These are phyloP conservation scores for Protonibea diacanthus DNA, from an alignment of 2,797 vertebrate genomes.

Conservation along the genomic window DNA sequence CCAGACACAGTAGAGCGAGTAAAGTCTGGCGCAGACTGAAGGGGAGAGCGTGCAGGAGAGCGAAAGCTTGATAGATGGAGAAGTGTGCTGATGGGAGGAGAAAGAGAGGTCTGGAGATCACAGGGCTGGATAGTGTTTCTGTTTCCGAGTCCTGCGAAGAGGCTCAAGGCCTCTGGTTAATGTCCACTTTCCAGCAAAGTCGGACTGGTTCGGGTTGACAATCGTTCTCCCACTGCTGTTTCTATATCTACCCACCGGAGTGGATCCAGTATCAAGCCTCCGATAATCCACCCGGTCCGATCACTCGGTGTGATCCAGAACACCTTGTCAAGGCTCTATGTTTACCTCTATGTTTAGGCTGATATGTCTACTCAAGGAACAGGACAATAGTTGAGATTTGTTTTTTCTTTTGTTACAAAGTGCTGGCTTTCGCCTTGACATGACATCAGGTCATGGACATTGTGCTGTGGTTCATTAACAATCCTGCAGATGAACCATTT, in stretches of 20 bases:
- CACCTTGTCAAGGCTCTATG: conserved; percentile 62
- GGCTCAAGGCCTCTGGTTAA: conserved; percentile 74
- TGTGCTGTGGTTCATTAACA: conserved; percentile 31
- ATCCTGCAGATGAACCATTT: conserved; percentile 39
- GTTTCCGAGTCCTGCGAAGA: conserved; percentile 52
- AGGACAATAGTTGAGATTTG: conserved; percentile 32
- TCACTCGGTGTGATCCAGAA: conserved; percentile 62
- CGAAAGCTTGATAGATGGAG: conserved; percentile 67
- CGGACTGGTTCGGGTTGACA: conserved; percentile 34
- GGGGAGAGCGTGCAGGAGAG: conserved; percentile 51
- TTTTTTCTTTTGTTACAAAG: conserved; percentile 55
- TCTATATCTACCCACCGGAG: conserved; percentile 59
- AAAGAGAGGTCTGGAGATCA: conserved; percentile 75
- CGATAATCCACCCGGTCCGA: conserved; percentile 54
- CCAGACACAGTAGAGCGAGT: conserved; percentile 40
- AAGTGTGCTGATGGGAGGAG: conserved; percentile 71
- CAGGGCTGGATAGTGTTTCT: conserved; percentile 77
- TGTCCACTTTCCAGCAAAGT: conserved; percentile 69
- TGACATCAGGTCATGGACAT: conserved; percentile 47
- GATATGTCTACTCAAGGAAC: conserved; percentile 64
- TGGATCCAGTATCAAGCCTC: conserved; percentile 66
- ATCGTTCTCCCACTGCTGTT: conserved; percentile 61
- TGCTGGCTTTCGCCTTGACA: conserved; percentile 36
- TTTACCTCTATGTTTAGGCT: too few relatives aligned
- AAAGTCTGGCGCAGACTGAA: conserved; percentile 54